phyloP scores from a whole-genome alignment of 2,113 vertebrate species.

The Ammodytes dubius region DNA sequence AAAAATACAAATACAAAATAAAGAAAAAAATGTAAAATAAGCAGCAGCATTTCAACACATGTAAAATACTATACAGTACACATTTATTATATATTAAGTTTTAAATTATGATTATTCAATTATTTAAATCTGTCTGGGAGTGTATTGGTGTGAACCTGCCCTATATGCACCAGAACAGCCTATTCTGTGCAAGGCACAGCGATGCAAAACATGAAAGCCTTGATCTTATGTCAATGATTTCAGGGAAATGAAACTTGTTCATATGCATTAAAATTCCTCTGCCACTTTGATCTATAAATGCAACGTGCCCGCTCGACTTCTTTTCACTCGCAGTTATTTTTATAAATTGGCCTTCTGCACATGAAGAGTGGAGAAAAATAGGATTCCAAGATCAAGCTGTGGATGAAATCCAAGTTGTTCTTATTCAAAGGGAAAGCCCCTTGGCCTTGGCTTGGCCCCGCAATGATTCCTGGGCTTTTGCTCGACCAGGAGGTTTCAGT shows the following conservation, averaged over 20 bases:
- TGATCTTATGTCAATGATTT: conserved; percentile 72
- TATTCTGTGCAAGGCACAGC: conserved; percentile 53
- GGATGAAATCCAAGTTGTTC: conserved; percentile 57
- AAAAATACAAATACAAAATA: too few species aligned
- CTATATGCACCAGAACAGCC: conserved; percentile 24
- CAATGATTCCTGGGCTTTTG: conserved; percentile 57
- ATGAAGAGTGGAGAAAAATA: conserved; percentile 49
- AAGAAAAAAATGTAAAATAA: too few species aligned
- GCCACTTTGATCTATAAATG: conserved; percentile 78
- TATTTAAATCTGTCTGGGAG: conserved; percentile 12
- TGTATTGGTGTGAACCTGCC: conserved; percentile 10
- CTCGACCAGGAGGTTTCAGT: conserved; percentile 47
- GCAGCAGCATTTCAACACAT: background rate
- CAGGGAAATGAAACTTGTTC: conserved; percentile 69
- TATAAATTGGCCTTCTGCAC: conserved; percentile 60
- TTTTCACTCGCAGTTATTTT: conserved; percentile 67
- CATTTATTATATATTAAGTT: background rate
- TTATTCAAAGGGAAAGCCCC: conserved; percentile 41
- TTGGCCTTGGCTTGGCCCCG: conserved; percentile 41
- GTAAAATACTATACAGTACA: background rate
- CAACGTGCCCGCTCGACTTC: conserved; percentile 67
- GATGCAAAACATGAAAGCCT: conserved; percentile 70
- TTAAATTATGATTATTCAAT: conserved; percentile 29
- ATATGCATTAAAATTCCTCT: conserved; percentile 68
- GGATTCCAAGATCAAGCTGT: conserved; percentile 53